A percentile compares a stretch with the other conserved stretches of the same genome.
Evolutionary conservation across 2,113 vertebrate species (phyloP).

Genomic region (human): DNA sequence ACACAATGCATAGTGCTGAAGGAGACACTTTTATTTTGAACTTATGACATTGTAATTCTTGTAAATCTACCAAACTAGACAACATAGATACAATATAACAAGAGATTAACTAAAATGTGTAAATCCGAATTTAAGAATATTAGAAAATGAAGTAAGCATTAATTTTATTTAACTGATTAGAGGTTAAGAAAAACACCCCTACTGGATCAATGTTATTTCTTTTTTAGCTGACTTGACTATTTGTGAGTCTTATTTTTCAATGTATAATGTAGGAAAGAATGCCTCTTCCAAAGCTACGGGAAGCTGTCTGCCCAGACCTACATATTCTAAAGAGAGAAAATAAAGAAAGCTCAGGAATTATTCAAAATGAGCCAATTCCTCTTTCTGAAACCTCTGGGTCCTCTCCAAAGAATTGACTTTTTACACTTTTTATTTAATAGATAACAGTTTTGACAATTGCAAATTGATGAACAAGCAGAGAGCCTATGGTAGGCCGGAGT

Average conservation of each 20-base stretch:
- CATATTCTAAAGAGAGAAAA: not conserved
- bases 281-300: not conserved
- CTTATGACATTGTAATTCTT: not conserved
- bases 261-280: not conserved
- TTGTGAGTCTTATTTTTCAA: not conserved
- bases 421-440: conserved; percentile 48
- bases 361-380: conserved; percentile 16
- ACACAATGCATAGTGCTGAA: not conserved
- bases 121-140: not conserved
- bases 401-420: not conserved
- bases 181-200: not conserved
- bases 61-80: not conserved
- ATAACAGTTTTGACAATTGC: conserved; percentile 13
- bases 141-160: not conserved
- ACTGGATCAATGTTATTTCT: not conserved
- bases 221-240: not conserved
- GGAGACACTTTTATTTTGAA: not conserved
- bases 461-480: conserved; percentile 31
- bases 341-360: not conserved
- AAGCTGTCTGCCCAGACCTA: not conserved
- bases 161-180: not conserved
- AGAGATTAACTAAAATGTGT: not conserved
- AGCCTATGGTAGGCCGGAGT: not conserved
- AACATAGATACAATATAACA: not conserved
- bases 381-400: not conserved